Evolutionary conservation across 2,113 vertebrate species (phyloP).

Genomic region (Petromus typicus): DNA sequence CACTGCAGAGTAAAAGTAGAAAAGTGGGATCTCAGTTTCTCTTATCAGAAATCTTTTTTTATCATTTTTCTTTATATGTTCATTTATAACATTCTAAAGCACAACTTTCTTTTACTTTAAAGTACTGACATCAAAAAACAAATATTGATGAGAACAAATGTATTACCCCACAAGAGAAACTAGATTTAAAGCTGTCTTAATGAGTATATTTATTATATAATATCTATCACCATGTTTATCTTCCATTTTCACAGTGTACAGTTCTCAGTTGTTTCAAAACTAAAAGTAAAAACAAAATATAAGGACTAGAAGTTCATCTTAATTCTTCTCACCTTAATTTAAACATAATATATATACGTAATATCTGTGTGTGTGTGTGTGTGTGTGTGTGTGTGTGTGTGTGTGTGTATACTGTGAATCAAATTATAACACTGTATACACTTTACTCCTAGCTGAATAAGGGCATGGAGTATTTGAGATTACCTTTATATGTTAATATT

Average conservation of each 20-base stretch:
- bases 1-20: conserved; percentile 52
- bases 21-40: background rate
- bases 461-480: background rate
- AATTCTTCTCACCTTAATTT: conserved; percentile 63
- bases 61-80: background rate
- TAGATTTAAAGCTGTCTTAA: conserved; percentile 71
- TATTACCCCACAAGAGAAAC: conserved; percentile 29
- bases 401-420: conserved; percentile 43
- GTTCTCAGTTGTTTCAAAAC: background rate
- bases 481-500: conserved; percentile 49
- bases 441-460: conserved; percentile 62
- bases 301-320: conserved; percentile 38
- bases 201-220: conserved; percentile 67
- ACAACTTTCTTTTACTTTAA: conserved; percentile 65
- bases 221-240: conserved; percentile 33
- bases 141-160: conserved; percentile 53
- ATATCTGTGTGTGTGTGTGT: background rate
- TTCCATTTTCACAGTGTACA: conserved; percentile 59
- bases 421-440: conserved; percentile 60
- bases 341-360: too few species aligned
- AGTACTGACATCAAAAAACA: too few species aligned
- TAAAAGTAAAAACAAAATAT: conserved; percentile 55
- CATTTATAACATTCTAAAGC: background rate
- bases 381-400: background rate
- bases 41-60: conserved; percentile 59